Percentiles rank a stretch among this genome's conserved stretches.
Conservation (phyloP, 2,113 vertebrate genomes). For the Pachypanchax playfairii region DNA sequence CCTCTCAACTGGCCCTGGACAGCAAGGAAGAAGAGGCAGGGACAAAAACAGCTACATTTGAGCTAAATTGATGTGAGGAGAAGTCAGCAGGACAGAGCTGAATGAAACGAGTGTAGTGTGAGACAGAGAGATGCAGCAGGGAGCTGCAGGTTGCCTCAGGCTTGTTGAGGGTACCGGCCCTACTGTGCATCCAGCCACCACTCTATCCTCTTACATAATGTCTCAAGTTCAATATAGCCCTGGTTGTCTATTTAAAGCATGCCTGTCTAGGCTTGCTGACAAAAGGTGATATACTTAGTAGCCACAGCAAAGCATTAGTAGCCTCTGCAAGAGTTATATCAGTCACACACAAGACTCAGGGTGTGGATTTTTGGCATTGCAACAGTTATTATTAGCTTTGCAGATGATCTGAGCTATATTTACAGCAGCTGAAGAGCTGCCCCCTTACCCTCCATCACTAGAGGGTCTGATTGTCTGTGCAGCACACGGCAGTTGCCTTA, state of each 20-base stretch:
- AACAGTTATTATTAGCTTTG: conserved; percentile 78
- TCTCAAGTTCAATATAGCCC: conserved; percentile 79
- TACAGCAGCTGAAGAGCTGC: conserved; percentile 43
- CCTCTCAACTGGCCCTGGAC: conserved; percentile 53
- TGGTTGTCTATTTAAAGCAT: conserved; percentile 76
- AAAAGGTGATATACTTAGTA: conserved; percentile 83
- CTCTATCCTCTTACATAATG: conserved; percentile 83
- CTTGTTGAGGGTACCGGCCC: conserved; percentile 55
- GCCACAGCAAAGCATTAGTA: conserved; percentile 78
- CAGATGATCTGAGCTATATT: conserved; percentile 65
- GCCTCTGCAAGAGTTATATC: conserved; percentile 77
- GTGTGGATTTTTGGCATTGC: conserved; percentile 75
- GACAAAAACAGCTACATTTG: conserved; percentile 33
- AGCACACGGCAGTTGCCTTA: conserved; percentile 10
- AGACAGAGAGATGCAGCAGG: conserved; percentile 51
- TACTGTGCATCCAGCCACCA: conserved; percentile 59
- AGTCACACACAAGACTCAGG: conserved; percentile 72
- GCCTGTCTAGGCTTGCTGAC: conserved; percentile 77
- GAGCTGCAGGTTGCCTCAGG: conserved; percentile 52
- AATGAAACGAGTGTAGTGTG: conserved; percentile 18
- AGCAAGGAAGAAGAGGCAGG: conserved; percentile 10
- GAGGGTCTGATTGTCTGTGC: conserved; percentile 23
- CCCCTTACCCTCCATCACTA: background rate
- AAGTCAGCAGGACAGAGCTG: conserved; percentile 5
- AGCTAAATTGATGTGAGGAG: conserved; percentile 32